Percentiles rank a stretch among this genome's conserved stretches.
Conservation (phyloP, 2,888 invertebrate species). For the Orthosia gracilis region DNA sequence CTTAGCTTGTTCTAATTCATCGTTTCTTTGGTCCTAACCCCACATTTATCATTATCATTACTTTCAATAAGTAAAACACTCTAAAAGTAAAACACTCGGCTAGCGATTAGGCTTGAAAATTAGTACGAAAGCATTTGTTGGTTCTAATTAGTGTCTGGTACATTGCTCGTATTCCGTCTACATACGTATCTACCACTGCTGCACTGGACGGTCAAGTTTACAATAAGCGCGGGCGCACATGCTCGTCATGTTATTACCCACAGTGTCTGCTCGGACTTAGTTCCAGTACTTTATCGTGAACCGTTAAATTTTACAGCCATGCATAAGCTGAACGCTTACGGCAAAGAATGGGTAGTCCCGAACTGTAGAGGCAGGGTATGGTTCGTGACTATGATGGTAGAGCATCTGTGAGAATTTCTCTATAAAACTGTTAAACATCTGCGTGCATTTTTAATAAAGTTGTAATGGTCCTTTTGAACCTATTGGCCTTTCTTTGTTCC, state of each 20-base stretch:
- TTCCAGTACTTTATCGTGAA: constrained; percentile 86
- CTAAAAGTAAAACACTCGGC: no score
- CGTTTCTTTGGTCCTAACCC: no score
- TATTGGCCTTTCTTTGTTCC: no score
- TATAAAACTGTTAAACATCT: no score
- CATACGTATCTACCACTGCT: not conserved
- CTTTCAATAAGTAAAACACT: no score
- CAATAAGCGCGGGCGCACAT: constrained; percentile 64
- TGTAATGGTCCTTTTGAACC: no score
- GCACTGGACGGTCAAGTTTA: constrained; percentile 31
- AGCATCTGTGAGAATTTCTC: not conserved
- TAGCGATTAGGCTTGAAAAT: no score
- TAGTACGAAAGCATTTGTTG: no score
- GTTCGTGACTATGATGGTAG: constrained; percentile 27
- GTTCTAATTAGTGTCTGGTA: not conserved
- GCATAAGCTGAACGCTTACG: constrained; percentile 80
- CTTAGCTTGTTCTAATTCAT: no score
- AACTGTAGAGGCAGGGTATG: accelerated
- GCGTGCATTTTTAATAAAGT: not conserved
- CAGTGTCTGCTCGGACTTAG: constrained; percentile 81
- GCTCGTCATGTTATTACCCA: constrained; percentile 75
- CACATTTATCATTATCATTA: no score
- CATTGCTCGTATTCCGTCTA: not conserved
- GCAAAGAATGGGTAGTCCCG: constrained; percentile 50
- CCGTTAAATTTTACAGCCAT: constrained; percentile 88